These are phyloP conservation scores for Colius striatus DNA, from an alignment of 2,113 vertebrate genomes.

Conservation along the genomic window DNA sequence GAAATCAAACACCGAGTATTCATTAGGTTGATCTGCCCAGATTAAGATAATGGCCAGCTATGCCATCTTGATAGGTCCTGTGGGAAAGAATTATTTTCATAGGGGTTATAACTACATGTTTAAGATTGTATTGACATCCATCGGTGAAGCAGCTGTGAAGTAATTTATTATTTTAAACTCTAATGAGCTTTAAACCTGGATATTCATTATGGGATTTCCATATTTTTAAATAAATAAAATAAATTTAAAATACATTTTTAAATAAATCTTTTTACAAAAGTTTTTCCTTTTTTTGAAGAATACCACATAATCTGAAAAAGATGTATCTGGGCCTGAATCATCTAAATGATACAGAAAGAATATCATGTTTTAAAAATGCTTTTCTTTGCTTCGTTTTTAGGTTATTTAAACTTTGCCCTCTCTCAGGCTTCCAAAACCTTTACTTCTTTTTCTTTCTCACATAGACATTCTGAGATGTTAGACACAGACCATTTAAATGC, in stretches of 20 bases:
- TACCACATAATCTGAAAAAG: not conserved
- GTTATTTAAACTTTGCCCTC: not conserved
- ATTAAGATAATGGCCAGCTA: conserved; percentile 18
- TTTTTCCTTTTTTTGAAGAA: not conserved
- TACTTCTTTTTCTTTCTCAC: not conserved
- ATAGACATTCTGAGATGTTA: not conserved
- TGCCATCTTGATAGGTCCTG: not conserved
- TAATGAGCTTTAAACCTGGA: not conserved
- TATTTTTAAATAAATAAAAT: not conserved
- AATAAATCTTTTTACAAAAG: too few species aligned
- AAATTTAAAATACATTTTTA: not conserved
- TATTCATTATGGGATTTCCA: not conserved
- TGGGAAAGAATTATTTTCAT: not conserved
- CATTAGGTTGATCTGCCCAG: not conserved
- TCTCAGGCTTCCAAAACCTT: not conserved
- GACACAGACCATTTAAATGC: not conserved
- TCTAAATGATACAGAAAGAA: not conserved
- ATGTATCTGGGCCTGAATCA: too few species aligned
- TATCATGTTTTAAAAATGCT: not conserved
- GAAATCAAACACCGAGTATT: not conserved
- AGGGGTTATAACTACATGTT: not conserved
- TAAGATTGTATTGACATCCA: not conserved
- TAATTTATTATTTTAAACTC: not conserved
- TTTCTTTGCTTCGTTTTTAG: not conserved
- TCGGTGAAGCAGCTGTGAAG: not conserved